These are phyloP conservation scores for Listronotus oregonensis DNA, from an alignment of 1,140 invertebrate species.

Conservation along the genomic window DNA sequence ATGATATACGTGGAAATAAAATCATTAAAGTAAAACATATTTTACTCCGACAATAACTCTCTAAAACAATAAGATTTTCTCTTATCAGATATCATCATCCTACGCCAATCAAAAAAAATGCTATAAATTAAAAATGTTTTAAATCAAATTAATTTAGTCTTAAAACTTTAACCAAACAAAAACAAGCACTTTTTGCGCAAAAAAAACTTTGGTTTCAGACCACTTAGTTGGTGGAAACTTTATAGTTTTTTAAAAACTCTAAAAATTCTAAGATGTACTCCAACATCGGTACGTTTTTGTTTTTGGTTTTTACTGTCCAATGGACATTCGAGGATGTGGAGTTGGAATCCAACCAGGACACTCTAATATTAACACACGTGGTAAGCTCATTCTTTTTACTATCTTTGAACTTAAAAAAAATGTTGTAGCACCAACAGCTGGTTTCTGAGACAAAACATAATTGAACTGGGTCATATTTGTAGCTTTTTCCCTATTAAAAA, in stretches of 20 bases:
- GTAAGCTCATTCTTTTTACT: not conserved
- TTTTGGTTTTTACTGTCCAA: constrained; percentile 4
- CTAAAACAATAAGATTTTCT: no score
- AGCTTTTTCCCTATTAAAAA: no score
- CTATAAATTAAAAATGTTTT: no score
- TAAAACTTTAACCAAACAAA: not conserved
- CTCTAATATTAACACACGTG: constrained; percentile 7
- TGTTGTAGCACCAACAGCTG: no score
- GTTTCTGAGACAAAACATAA: no score
- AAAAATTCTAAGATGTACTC: not conserved
- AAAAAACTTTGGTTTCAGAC: constrained; percentile 6
- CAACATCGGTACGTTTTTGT: constrained; percentile 1
- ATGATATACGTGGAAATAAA: no score
- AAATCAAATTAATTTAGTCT: not conserved
- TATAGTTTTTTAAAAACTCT: not conserved
- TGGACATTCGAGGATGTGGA: not conserved
- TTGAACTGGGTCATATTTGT: no score
- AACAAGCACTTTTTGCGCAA: not conserved
- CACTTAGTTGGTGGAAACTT: constrained; percentile 4
- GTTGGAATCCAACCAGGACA: not conserved
- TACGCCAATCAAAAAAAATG: no score
- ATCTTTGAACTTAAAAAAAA: no score
- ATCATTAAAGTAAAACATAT: not conserved
- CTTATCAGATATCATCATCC: no score
- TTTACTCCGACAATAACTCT: no score